Percentiles rank a stretch among this genome's conserved stretches.
phyloP scores from a whole-genome alignment of 2,888 invertebrate species.

The Chrysina gloriosa region DNA sequence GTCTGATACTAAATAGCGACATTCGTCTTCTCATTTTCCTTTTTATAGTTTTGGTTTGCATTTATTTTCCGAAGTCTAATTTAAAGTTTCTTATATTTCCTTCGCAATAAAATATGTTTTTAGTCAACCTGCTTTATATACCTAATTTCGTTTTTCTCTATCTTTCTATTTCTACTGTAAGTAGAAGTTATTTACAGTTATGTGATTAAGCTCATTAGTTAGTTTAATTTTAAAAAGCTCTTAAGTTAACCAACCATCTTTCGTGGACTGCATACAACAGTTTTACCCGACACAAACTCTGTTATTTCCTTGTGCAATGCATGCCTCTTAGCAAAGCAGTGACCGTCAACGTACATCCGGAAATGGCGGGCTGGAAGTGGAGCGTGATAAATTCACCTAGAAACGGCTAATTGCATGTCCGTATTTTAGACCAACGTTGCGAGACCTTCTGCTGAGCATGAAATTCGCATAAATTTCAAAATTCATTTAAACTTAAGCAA shows the following conservation, averaged over 20 bases:
- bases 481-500: constrained; percentile 27
- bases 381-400: constrained; percentile 17
- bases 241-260: constrained; percentile 1
- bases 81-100: no score
- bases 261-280: neutral
- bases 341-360: constrained; percentile 12
- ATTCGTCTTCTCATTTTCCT: no score
- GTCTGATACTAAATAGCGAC: no score
- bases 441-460: constrained; percentile 12
- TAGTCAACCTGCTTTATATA: no score
- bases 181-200: no score
- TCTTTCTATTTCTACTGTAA: no score
- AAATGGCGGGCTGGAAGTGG: constrained; percentile 10
- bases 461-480: constrained; percentile 27
- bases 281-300: neutral
- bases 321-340: neutral
- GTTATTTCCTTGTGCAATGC: neutral
- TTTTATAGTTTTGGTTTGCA: no score
- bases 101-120: no score
- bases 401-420: constrained; percentile 18
- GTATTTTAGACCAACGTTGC: constrained; percentile 3
- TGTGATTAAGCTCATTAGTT: no score
- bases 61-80: no score
- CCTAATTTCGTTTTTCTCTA: no score
- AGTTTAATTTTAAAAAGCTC: neutral